These are phyloP conservation scores for Nycteola revayana DNA, from an alignment of 2,888 invertebrate species.

Conservation along the genomic window DNA sequence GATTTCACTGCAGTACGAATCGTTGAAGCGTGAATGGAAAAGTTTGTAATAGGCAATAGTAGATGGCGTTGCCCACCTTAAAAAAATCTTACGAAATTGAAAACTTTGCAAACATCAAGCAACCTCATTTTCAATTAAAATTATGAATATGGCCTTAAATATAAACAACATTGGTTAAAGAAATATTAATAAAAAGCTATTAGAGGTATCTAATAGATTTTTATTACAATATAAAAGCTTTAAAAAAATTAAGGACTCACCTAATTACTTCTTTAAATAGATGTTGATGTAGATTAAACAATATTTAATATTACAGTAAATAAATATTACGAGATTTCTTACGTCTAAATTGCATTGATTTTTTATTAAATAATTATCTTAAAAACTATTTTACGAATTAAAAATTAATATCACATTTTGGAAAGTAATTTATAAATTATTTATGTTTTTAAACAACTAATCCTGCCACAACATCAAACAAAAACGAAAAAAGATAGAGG, in stretches of 20 bases:
- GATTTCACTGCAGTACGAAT: too few species aligned
- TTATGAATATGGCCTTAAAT: too few species aligned
- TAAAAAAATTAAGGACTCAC: conserved; percentile 18
- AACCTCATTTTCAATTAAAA: too few species aligned
- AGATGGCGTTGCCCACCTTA: conserved; percentile 29
- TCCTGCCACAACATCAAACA: conserved; percentile 74
- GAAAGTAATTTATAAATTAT: conserved; percentile 32
- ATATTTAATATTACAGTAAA: conserved; percentile 22
- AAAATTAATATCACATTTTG: conserved; percentile 66
- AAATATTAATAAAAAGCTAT: too few species aligned
- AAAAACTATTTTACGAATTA: conserved; percentile 43
- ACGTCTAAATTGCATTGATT: conserved; percentile 65
- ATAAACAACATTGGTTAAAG: too few species aligned
- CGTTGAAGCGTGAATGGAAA: too few species aligned
- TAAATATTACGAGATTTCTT: conserved; percentile 25
- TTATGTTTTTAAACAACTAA: conserved; percentile 55
- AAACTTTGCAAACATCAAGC: too few species aligned
- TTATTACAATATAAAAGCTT: not conserved
- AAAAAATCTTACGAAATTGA: too few species aligned
- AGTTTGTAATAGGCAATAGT: too few species aligned
- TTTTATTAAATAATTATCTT: conserved; percentile 51
- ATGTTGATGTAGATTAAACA: conserved; percentile 5
- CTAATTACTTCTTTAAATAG: conserved; percentile 11
- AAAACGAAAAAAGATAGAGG: conserved; percentile 70
- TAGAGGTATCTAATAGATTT: too few species aligned